Conservation (phyloP, 23 tunicate species). For the Trididemnum clinides region DNA sequence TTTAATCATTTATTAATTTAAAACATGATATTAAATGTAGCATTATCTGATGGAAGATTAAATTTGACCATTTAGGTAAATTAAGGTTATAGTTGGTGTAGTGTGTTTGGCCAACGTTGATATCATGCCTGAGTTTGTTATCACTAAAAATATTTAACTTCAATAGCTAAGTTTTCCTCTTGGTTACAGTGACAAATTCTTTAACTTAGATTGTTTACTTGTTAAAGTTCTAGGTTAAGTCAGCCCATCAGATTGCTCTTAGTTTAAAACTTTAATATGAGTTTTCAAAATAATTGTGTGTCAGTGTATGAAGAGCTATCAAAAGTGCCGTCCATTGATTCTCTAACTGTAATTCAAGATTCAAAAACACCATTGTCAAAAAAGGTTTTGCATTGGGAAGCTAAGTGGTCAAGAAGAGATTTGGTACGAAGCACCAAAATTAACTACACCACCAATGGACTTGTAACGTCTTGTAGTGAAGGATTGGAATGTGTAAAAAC, state of each 20-base stretch:
- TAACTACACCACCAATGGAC: slow-evolving; percentile 8
- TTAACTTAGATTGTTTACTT: neutral
- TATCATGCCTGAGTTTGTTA: too few relatives aligned
- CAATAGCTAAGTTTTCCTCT: too few relatives aligned
- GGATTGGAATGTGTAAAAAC: neutral
- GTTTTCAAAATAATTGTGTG: slow-evolving; percentile 38
- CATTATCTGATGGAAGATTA: too few relatives aligned
- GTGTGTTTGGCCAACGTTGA: too few relatives aligned
- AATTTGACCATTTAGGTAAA: too few relatives aligned
- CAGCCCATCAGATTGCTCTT: neutral
- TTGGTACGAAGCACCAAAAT: slow-evolving; percentile 54
- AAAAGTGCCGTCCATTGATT: slow-evolving; percentile 27
- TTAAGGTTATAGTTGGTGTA: too few relatives aligned
- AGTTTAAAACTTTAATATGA: neutral
- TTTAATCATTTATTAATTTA: too few relatives aligned
- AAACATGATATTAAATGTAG: too few relatives aligned
- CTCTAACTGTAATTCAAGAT: neutral
- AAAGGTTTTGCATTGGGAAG: slow-evolving; percentile 38
- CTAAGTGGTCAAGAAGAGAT: slow-evolving; percentile 64
- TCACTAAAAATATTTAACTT: too few relatives aligned
- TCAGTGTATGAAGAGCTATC: slow-evolving; percentile 29
- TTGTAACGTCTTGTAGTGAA: neutral
- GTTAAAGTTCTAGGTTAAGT: neutral
- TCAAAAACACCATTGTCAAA: neutral
- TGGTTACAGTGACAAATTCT: too few relatives aligned